These are phyloP conservation scores for Drosophila kurseongensis DNA, from an alignment of 1,140 invertebrate genomes.

Conservation along the genomic window DNA sequence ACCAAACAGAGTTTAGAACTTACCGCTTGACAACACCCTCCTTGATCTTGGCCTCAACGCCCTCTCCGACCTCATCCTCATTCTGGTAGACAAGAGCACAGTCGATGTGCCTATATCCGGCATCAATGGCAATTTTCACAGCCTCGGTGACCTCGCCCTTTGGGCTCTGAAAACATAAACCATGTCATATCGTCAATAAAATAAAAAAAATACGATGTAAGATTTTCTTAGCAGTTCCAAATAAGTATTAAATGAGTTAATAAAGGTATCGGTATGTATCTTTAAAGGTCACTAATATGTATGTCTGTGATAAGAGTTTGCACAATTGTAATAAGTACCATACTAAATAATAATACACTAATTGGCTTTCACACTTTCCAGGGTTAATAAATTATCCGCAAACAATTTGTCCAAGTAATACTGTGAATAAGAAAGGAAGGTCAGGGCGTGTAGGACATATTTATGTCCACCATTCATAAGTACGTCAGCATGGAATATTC, in stretches of 20 bases:
- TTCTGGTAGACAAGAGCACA: conserved; percentile 93
- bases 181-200: neutral
- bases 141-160: conserved; percentile 90
- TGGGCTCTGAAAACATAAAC: conserved; percentile 86
- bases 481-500: conserved; percentile 19
- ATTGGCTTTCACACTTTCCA: neutral
- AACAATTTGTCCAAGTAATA: conserved; percentile 9
- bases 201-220: neutral
- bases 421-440: conserved; percentile 3
- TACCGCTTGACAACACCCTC: conserved; percentile 89
- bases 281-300: too few species aligned
- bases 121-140: conserved; percentile 90
- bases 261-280: neutral
- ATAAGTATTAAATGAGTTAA: too few species aligned
- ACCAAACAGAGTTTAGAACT: neutral
- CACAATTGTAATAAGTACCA: conserved; percentile 9
- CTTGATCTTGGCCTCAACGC: conserved; percentile 87
- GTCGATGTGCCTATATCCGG: conserved; percentile 93
- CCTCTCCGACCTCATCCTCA: conserved; percentile 90
- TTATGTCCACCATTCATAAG: neutral
- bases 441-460: neutral
- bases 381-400: neutral
- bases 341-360: neutral
- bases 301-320: too few species aligned
- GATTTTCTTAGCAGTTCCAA: too few species aligned